Conservation (phyloP, 2,797 vertebrate genomes). For the Esox lucius region DNA sequence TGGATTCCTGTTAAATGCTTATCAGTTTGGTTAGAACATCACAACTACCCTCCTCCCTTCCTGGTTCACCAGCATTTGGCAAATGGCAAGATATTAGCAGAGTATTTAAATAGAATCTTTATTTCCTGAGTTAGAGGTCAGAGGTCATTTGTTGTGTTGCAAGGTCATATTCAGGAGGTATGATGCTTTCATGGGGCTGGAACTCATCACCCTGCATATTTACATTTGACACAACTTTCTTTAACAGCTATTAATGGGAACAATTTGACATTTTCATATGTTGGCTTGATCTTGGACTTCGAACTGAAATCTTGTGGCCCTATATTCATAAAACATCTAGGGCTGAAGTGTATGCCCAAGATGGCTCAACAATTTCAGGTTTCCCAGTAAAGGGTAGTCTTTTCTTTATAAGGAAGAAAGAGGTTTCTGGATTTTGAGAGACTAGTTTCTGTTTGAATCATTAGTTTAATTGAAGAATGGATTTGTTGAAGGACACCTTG, state of each 20-base stretch:
- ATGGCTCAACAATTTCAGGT: too few relatives aligned
- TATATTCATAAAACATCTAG: not conserved
- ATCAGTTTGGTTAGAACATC: constrained; percentile 28
- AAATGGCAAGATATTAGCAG: constrained; percentile 21
- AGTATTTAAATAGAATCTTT: constrained; percentile 25
- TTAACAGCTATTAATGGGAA: not conserved
- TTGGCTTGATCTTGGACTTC: not conserved
- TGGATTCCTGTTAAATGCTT: constrained; percentile 45
- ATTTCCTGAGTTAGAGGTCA: constrained; percentile 42
- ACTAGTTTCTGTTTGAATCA: too few relatives aligned
- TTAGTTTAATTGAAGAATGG: too few relatives aligned
- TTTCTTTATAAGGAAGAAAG: too few relatives aligned
- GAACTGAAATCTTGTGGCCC: not conserved
- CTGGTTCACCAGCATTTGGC: not conserved
- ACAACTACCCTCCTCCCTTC: not conserved
- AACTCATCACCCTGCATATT: not conserved
- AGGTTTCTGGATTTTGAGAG: too few relatives aligned
- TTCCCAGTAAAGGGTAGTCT: too few relatives aligned
- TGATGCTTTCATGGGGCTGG: constrained; percentile 2
- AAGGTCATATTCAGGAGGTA: constrained; percentile 12
- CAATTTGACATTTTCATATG: not conserved
- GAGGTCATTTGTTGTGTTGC: not conserved
- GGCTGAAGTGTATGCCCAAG: not conserved
- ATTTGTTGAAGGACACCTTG: too few relatives aligned
- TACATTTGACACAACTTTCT: not conserved